Evolutionary conservation across 2,797 vertebrate species (phyloP).

Genomic region (Pteropus rufus): DNA sequence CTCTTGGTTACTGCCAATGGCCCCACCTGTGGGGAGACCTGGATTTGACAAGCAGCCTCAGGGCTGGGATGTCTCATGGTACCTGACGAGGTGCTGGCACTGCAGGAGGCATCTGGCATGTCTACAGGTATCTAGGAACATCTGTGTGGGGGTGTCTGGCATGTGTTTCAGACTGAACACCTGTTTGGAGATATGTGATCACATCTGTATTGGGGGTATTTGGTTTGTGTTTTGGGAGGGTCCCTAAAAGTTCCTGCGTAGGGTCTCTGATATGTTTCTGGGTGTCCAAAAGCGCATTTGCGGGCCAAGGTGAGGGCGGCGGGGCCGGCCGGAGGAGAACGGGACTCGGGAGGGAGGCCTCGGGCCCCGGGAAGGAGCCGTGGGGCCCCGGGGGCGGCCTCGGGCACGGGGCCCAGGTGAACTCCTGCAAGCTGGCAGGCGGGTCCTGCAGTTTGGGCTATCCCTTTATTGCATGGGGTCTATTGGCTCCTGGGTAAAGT

Average conservation of each 20-base stretch:
- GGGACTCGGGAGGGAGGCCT: too few relatives aligned
- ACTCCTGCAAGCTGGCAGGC: not conserved
- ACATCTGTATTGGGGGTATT: not conserved
- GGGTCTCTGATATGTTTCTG: not conserved
- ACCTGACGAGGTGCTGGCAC: not conserved
- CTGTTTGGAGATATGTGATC: not conserved
- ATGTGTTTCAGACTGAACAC: not conserved
- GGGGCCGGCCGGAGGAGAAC: too few relatives aligned
- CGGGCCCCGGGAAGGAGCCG: not conserved
- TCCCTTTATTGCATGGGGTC: too few relatives aligned
- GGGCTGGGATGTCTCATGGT: not conserved
- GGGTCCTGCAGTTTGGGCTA: too few relatives aligned
- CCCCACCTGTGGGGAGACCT: too few relatives aligned
- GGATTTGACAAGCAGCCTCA: not conserved
- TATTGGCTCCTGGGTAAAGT: not conserved
- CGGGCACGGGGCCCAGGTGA: not conserved
- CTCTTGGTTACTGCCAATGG: not conserved
- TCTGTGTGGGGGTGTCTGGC: not conserved
- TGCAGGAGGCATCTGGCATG: not conserved
- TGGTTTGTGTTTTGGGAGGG: not conserved
- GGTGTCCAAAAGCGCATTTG: not conserved
- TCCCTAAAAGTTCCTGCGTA: not conserved
- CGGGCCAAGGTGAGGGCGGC: slow-evolving; percentile 43
- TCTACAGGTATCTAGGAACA: not conserved
- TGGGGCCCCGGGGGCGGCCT: not conserved